These are phyloP conservation scores for Scolopax mira DNA, from an alignment of 2,113 vertebrate species.

Conservation along the genomic window DNA sequence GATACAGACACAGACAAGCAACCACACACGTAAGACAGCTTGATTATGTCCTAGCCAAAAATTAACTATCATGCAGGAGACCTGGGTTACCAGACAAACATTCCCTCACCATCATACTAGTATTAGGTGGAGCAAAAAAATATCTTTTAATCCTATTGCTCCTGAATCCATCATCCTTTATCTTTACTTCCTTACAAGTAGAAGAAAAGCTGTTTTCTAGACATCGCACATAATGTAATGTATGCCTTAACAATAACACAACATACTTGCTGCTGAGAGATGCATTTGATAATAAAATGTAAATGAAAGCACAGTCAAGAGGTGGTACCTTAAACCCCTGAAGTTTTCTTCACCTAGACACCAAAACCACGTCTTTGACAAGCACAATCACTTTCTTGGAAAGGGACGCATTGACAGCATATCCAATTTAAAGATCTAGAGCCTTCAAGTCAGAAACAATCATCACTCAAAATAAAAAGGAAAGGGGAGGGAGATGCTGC, in stretches of 20 bases:
- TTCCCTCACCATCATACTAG: not conserved
- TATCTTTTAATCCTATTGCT: not conserved
- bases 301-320: not conserved
- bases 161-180: not conserved
- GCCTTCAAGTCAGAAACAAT: not conserved
- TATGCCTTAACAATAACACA: not conserved
- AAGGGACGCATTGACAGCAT: not conserved
- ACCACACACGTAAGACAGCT: constrained; percentile 29
- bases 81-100: not conserved
- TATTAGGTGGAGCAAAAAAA: not conserved
- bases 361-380: not conserved
- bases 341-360: not conserved
- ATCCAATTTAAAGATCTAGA: not conserved
- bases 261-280: not conserved
- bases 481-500: not conserved
- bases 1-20: constrained; percentile 54
- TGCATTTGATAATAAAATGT: not conserved
- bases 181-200: not conserved
- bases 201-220: not conserved
- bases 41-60: constrained; percentile 55
- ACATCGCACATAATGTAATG: not conserved
- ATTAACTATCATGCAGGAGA: constrained; percentile 1
- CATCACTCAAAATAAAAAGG: not conserved
- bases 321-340: not conserved
- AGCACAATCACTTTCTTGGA: not conserved